phyloP scores from a whole-genome alignment of 2,888 invertebrate genomes.

The Lithophane socia region DNA sequence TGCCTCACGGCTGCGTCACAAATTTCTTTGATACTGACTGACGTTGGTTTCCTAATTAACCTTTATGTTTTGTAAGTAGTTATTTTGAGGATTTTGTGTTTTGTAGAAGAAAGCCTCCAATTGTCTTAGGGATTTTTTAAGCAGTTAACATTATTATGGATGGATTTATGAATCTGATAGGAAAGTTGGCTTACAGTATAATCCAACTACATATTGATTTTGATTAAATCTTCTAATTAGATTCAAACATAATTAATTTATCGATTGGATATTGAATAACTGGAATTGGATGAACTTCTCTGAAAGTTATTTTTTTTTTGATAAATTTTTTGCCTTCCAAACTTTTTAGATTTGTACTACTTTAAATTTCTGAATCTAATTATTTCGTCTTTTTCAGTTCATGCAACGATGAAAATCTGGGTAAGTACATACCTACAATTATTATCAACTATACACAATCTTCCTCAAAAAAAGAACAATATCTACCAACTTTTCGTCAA shows the following conservation, averaged over 20 bases:
- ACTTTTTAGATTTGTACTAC: too few relatives aligned
- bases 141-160: neutral
- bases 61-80: neutral
- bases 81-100: conserved; percentile 13
- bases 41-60: too few relatives aligned
- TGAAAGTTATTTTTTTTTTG: rapidly evolving
- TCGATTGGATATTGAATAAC: neutral
- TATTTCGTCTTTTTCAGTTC: neutral
- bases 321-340: neutral
- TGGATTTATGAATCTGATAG: neutral
- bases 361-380: neutral
- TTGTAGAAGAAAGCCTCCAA: neutral
- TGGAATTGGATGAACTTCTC: neutral
- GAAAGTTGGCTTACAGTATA: neutral
- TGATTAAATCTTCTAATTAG: neutral
- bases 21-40: too few relatives aligned
- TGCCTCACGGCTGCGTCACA: too few relatives aligned
- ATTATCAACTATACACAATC: neutral
- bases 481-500: neutral
- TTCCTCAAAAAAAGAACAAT: neutral
- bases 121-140: neutral
- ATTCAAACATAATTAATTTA: neutral
- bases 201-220: neutral
- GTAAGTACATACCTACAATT: neutral
- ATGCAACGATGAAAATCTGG: neutral